Evolutionary conservation across 2,888 invertebrate species (phyloP).

Genomic region (Torymus tubicola): DNA sequence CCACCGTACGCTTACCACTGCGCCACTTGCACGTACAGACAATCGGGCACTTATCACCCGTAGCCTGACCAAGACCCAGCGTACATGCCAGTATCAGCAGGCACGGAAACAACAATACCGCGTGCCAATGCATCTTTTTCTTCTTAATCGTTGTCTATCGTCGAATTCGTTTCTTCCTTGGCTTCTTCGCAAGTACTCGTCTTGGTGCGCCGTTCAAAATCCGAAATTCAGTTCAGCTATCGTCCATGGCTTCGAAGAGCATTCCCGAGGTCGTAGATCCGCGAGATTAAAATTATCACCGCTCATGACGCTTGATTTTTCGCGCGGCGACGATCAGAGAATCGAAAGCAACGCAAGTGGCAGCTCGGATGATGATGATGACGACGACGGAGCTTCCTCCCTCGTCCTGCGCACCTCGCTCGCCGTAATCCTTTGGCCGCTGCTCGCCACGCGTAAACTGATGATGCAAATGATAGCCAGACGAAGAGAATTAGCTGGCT

Average conservation of each 20-base stretch:
- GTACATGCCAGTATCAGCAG: conserved; percentile 35
- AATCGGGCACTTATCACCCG: conserved; percentile 72
- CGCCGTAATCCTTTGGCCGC: conserved; percentile 2
- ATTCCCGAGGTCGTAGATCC: neutral
- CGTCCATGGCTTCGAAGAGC: neutral
- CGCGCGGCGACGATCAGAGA: too few species aligned
- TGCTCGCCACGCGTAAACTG: conserved; percentile 57
- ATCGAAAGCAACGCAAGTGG: too few species aligned
- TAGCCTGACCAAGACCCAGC: conserved; percentile 63
- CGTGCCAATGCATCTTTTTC: conserved; percentile 26
- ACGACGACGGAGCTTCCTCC: too few species aligned
- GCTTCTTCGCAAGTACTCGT: too few species aligned
- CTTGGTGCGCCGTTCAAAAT: neutral
- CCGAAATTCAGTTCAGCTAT: conserved; percentile 23
- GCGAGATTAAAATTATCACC: too few species aligned
- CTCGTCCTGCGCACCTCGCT: neutral
- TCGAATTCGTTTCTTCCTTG: too few species aligned
- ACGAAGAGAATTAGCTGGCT: conserved; percentile 63
- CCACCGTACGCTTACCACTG: conserved; percentile 94
- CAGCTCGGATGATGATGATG: too few species aligned
- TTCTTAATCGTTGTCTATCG: neutral
- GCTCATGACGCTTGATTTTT: too few species aligned
- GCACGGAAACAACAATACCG: conserved; percentile 2
- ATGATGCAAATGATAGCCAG: conserved; percentile 65
- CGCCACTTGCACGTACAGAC: conserved; percentile 95